A percentile compares a stretch with the other conserved stretches of the same genome.
These are phyloP conservation scores for Chrysochloris asiatica DNA, from an alignment of 2,113 vertebrate species.

Conservation along the genomic window DNA sequence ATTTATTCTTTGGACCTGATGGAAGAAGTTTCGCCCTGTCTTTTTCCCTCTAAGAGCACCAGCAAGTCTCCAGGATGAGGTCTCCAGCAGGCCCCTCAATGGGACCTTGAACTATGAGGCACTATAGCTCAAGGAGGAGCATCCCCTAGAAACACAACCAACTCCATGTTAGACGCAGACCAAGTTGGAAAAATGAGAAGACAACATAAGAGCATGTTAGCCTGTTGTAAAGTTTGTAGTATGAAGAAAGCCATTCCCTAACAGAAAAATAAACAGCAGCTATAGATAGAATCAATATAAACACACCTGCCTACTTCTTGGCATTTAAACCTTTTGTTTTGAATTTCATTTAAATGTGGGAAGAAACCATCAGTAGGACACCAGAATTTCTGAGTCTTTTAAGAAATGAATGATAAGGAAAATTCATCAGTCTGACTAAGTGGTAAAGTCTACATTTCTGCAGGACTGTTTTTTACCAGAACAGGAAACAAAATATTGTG, in stretches of 20 bases:
- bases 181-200: slow-evolving; percentile 6
- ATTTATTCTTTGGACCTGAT: neutral
- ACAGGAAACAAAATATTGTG: slow-evolving; percentile 65
- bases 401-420: slow-evolving; percentile 66
- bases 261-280: slow-evolving; percentile 54
- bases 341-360: slow-evolving; percentile 59
- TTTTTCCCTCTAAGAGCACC: neutral
- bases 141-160: neutral
- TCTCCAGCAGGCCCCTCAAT: neutral
- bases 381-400: slow-evolving; percentile 53
- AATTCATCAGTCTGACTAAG: slow-evolving; percentile 62
- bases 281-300: slow-evolving; percentile 67
- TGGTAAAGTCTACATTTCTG: neutral
- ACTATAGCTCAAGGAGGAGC: neutral
- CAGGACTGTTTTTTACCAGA: slow-evolving; percentile 1
- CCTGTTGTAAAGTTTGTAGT: slow-evolving; percentile 8
- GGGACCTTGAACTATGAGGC: neutral
- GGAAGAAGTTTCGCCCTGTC: neutral
- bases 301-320: slow-evolving; percentile 68
- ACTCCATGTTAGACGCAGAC: neutral
- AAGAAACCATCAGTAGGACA: slow-evolving; percentile 61
- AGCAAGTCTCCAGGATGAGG: neutral
- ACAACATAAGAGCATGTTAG: slow-evolving; percentile 40
- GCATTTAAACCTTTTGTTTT: slow-evolving; percentile 65
- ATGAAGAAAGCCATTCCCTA: slow-evolving; percentile 42